Percentiles rank a stretch among this genome's conserved stretches.
Conservation (phyloP, 2,888 invertebrate species). For the Eurois occulta region DNA sequence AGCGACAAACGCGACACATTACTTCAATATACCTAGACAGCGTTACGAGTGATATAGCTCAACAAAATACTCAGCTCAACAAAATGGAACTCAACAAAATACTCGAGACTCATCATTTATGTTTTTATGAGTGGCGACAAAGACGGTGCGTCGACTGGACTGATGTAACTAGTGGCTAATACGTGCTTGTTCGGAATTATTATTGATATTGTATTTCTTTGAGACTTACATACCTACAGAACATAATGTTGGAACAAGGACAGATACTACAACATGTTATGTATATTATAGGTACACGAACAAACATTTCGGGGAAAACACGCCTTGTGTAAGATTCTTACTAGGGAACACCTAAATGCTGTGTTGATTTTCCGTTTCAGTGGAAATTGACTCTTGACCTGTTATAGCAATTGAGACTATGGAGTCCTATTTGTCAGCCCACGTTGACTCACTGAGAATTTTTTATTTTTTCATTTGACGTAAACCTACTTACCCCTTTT, state of each 20-base stretch:
- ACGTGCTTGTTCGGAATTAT: slow-evolving; percentile 28
- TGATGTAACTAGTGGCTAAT: slow-evolving; percentile 21
- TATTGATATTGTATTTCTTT: slow-evolving; percentile 23
- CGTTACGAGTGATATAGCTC: slow-evolving; percentile 23
- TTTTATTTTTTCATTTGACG: neutral
- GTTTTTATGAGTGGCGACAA: slow-evolving; percentile 24
- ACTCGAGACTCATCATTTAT: slow-evolving; percentile 38
- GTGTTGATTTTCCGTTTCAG: neutral
- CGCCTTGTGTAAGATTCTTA: neutral
- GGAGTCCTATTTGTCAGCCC: neutral
- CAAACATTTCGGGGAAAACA: neutral
- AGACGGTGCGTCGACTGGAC: slow-evolving; percentile 9
- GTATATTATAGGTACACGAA: neutral
- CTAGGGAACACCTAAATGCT: neutral
- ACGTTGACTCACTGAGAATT: neutral
- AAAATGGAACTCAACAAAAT: slow-evolving; percentile 28
- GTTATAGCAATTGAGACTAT: neutral
- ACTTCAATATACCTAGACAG: slow-evolving; percentile 7
- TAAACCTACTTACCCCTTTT: neutral
- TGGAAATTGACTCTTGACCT: neutral
- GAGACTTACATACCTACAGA: neutral
- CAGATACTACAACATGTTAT: neutral
- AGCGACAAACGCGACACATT: slow-evolving; percentile 10
- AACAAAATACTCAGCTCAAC: slow-evolving; percentile 34
- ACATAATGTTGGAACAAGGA: neutral